A percentile compares a stretch with the other conserved stretches of the same genome.
Conservation (phyloP, 1,140 invertebrate genomes). For the Drosophila mojavensis region DNA sequence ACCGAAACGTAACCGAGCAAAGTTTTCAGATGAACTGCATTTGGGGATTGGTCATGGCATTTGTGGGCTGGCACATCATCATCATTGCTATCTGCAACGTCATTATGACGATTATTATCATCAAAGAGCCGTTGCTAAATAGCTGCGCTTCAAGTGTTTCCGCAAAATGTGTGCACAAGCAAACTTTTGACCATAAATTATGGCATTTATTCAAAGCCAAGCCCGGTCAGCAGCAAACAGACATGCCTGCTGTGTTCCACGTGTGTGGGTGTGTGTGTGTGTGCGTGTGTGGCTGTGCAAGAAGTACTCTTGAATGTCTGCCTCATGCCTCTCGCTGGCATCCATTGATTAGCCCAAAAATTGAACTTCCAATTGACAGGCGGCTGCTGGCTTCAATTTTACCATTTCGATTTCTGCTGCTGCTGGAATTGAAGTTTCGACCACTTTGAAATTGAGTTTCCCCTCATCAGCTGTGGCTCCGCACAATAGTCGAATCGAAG, state of each 20-base stretch:
- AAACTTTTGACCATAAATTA: constrained; percentile 82
- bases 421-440: constrained; percentile 51
- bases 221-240: constrained; percentile 34
- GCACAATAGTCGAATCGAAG: background rate
- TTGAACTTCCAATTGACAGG: constrained; percentile 64
- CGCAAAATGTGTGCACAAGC: constrained; percentile 79
- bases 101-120: constrained; percentile 46
- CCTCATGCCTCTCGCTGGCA: background rate
- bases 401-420: background rate
- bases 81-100: background rate
- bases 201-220: constrained; percentile 81
- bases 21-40: constrained; percentile 79
- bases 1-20: constrained; percentile 81
- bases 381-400: background rate
- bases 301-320: background rate
- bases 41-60: constrained; percentile 38
- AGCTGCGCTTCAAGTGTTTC: constrained; percentile 77
- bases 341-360: constrained; percentile 59
- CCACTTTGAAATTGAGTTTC: constrained; percentile 64
- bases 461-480: constrained; percentile 35
- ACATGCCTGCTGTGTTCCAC: constrained; percentile 6
- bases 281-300: too few relatives aligned
- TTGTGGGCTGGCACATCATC: constrained; percentile 29
- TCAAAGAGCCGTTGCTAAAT: constrained; percentile 60
- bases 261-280: constrained; percentile 9